Percentiles rank a stretch among this genome's conserved stretches.
Evolutionary conservation across 2,888 invertebrate genomes (phyloP).

Genomic region (Disparrhopalites patrizii): DNA sequence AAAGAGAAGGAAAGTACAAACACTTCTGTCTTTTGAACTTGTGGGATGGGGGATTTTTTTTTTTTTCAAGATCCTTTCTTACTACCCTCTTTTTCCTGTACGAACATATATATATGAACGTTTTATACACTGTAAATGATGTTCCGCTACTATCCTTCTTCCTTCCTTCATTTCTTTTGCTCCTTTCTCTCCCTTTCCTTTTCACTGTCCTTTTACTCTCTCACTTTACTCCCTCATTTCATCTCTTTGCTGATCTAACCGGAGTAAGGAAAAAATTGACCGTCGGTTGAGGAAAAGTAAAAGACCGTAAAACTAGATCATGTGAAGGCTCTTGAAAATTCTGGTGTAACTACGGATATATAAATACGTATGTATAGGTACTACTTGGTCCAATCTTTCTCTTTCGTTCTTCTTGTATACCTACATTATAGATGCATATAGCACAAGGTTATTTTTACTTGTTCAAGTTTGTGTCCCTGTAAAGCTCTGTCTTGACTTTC

Average conservation of each 20-base stretch:
- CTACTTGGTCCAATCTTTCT: neutral
- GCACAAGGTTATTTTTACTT: too few relatives aligned
- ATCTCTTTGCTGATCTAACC: slow-evolving; percentile 22
- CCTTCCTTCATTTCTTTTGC: too few relatives aligned
- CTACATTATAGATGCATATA: neutral
- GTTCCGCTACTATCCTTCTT: too few relatives aligned
- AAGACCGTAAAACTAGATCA: slow-evolving; percentile 25
- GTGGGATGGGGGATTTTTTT: too few relatives aligned
- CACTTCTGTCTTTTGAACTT: neutral
- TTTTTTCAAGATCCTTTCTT: too few relatives aligned
- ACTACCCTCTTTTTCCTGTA: too few relatives aligned
- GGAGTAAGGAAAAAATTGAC: slow-evolving; percentile 27
- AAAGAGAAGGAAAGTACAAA: neutral
- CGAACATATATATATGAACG: too few relatives aligned
- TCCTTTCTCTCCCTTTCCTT: slow-evolving; percentile 1
- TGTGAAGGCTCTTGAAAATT: slow-evolving; percentile 11
- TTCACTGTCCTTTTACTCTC: too few relatives aligned
- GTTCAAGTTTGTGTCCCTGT: too few relatives aligned
- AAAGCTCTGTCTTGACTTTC: too few relatives aligned
- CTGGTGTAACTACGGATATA: neutral
- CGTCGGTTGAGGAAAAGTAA: slow-evolving; percentile 23
- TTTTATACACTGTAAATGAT: too few relatives aligned
- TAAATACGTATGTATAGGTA: neutral
- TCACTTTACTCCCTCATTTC: slow-evolving; percentile 10
- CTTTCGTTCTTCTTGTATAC: neutral